Evolutionary conservation across 2,113 vertebrate species (phyloP).

Genomic region (Cyanoliseus patagonus): DNA sequence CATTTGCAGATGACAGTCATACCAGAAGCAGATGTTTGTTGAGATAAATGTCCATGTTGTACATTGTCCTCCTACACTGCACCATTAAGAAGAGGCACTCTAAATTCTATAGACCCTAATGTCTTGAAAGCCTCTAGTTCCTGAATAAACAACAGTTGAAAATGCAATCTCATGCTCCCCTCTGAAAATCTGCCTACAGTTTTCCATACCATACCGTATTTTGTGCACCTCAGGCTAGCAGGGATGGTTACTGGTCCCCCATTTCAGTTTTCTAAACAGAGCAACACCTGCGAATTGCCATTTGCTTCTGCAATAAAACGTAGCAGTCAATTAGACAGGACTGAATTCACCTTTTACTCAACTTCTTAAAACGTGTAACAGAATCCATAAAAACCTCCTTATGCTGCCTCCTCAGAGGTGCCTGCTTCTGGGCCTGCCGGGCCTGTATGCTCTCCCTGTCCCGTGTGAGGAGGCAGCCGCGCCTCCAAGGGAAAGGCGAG

Average conservation of each 20-base stretch:
- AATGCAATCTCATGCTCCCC: neutral
- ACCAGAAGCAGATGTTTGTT: neutral
- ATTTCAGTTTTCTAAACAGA: neutral
- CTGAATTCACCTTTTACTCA: neutral
- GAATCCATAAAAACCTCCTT: neutral
- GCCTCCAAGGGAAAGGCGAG: neutral
- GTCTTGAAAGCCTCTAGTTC: neutral
- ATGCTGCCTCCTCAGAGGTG: neutral
- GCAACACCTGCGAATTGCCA: neutral
- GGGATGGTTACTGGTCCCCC: neutral
- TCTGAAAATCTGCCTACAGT: neutral
- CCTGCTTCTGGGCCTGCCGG: neutral
- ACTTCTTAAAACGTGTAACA: neutral
- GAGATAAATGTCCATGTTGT: neutral
- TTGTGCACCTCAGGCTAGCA: neutral
- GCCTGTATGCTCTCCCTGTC: neutral
- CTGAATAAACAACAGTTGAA: neutral
- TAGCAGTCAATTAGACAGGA: neutral
- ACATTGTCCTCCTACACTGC: neutral
- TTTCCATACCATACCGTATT: neutral
- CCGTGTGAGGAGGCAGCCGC: neutral
- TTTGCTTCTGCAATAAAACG: neutral
- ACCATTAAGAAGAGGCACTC: accelerated
- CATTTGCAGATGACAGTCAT: neutral
- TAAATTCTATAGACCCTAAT: neutral